Evolutionary conservation across 2,888 invertebrate species (phyloP).

Genomic region (Ditula angustiorana): DNA sequence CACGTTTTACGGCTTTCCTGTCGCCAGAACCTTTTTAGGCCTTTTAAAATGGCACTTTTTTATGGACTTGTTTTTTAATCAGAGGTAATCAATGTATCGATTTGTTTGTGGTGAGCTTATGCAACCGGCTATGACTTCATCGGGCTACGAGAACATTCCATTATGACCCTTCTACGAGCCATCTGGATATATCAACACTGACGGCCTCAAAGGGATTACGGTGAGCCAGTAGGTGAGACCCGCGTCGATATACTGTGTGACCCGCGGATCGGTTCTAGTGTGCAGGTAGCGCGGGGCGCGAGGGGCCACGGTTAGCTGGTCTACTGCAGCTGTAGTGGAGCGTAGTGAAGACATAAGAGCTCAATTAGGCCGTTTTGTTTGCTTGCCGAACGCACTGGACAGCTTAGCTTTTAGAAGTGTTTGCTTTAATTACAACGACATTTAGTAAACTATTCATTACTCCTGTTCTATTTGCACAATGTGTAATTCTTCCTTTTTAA

Average conservation of each 20-base stretch:
- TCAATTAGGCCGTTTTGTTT: slow-evolving; percentile 60
- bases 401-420: slow-evolving; percentile 49
- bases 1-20: slow-evolving; percentile 65
- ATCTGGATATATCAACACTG: slow-evolving; percentile 50
- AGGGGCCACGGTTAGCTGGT: slow-evolving; percentile 15
- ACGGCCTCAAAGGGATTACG: slow-evolving; percentile 49
- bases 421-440: slow-evolving; percentile 42
- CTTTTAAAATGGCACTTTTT: slow-evolving; percentile 30
- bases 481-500: neutral
- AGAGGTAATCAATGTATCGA: slow-evolving; percentile 9
- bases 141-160: slow-evolving; percentile 40
- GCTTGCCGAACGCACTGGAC: slow-evolving; percentile 47
- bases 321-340: slow-evolving; percentile 34
- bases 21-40: slow-evolving; percentile 41
- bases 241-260: neutral
- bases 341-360: slow-evolving; percentile 56
- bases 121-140: slow-evolving; percentile 29
- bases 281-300: neutral
- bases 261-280: neutral
- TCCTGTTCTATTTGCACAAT: neutral
- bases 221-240: slow-evolving; percentile 41
- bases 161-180: slow-evolving; percentile 43
- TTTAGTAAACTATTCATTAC: neutral
- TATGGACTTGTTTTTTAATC: slow-evolving; percentile 21
- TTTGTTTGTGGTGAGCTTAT: slow-evolving; percentile 13